These are phyloP conservation scores for Resseliella maxima DNA, from an alignment of 2,888 invertebrate genomes.

Conservation along the genomic window DNA sequence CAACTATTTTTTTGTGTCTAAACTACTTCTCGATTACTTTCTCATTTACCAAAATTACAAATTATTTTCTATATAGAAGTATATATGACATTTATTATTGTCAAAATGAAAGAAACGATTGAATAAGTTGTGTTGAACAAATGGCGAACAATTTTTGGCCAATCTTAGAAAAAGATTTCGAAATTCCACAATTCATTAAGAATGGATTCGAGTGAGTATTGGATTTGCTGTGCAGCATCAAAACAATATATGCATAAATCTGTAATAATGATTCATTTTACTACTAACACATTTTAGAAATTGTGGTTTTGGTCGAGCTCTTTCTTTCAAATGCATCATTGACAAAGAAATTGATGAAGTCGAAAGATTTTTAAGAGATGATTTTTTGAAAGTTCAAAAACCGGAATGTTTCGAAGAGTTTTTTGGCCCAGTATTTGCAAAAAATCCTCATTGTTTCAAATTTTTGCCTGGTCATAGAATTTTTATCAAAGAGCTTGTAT, in stretches of 20 bases:
- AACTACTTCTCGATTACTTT: too few species aligned
- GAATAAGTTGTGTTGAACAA: too few species aligned
- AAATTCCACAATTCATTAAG: slow-evolving; percentile 26
- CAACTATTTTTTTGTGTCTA: too few species aligned
- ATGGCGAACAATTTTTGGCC: neutral
- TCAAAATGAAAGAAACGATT: too few species aligned
- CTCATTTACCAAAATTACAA: too few species aligned
- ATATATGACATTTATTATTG: too few species aligned
- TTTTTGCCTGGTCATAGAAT: neutral
- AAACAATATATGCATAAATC: too few species aligned
- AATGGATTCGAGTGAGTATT: slow-evolving; percentile 26
- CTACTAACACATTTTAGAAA: neutral
- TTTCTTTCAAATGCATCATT: neutral
- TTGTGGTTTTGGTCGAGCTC: neutral
- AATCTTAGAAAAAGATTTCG: neutral
- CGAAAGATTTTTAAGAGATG: neutral
- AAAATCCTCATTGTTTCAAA: neutral
- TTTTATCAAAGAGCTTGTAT: neutral
- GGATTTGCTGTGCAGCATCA: too few species aligned
- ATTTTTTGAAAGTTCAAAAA: neutral
- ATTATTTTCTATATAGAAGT: too few species aligned
- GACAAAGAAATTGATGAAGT: neutral
- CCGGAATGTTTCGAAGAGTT: neutral
- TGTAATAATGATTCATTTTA: neutral
- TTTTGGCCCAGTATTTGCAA: neutral